Base-by-base conservation (phyloP, 2,888 invertebrate genomes). In the Drosophila tripunctata region DNA sequence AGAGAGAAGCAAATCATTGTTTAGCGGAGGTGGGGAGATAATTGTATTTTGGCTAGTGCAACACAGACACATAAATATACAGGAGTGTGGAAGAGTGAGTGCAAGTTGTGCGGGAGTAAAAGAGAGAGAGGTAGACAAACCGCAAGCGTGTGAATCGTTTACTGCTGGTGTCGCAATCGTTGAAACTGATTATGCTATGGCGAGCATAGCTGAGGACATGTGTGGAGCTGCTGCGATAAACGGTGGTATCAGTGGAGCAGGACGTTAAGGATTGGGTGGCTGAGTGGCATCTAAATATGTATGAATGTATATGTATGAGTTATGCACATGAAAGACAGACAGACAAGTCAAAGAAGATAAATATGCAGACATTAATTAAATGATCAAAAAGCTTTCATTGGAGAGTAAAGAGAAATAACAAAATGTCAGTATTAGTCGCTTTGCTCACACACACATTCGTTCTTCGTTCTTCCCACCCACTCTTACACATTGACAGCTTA, bases 131-230 rank as follows among this genome's bases (percentile, higher is more conserved):
- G 19, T 22, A 65, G 74, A 84, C 83, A 81, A 84, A 84, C 83
- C 83, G 83, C 77, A 71, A 68, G 72, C 69, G 78, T 61, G 67
- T 77, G 64, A 77, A 56, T 65, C 84, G 78, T 67, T 83, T 76
- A 67, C 60, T 69, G 68, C 41, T 70, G n/a, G n/a, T n/a, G 66
- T 60, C 58, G 56, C 52, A 51, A 38, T 67, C 61, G 56, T 77
- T 67, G 51, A 77, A 55, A 66, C 63, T 83, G 77, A 84, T 84
- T 74, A 78, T 80, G 76, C 73, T 73, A 64, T 87, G 87, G 36
- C 87, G 81, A 19, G 87, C 87, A 69, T 84, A 84, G 64, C 75
- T 75, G 61, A 84, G 78, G 15, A 84, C 83, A 68, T 84, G 79
- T 19, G 65, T 77, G 33, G 87, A 86, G 62, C 79, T 79, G 63